Percentiles rank a stretch among this genome's conserved stretches.
Conservation (phyloP, 2,888 invertebrate species). For the Ectemnius continuus region DNA sequence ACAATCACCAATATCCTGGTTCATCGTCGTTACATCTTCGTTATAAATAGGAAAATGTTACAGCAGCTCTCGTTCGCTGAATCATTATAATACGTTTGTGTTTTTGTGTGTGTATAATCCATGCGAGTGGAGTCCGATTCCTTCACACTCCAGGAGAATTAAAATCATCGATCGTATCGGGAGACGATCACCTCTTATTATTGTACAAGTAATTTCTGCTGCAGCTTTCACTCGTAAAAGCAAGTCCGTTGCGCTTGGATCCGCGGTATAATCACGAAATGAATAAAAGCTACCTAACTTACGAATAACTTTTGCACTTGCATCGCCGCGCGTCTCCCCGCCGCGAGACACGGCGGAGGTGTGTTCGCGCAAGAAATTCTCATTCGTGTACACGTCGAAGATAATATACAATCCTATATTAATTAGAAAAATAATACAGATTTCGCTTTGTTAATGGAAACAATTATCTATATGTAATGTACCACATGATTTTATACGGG, state of each 20-base stretch:
- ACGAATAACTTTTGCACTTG: conserved; percentile 49
- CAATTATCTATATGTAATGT: conserved; percentile 70
- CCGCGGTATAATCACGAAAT: conserved; percentile 24
- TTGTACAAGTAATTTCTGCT: conserved; percentile 14
- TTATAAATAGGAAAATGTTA: conserved; percentile 73
- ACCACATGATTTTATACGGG: conserved; percentile 62
- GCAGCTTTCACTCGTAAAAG: conserved; percentile 10
- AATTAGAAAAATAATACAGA: conserved; percentile 77
- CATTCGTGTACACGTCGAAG: conserved; percentile 42
- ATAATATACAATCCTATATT: conserved; percentile 62
- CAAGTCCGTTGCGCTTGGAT: conserved; percentile 19
- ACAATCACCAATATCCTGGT: conserved; percentile 70
- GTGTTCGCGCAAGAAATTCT: conserved; percentile 32
- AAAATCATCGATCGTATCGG: conserved; percentile 2
- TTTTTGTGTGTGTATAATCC: conserved; percentile 21
- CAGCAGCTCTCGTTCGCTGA: conserved; percentile 47
- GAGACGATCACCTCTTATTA: conserved; percentile 3
- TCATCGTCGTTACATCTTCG: conserved; percentile 67
- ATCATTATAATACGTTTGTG: conserved; percentile 42
- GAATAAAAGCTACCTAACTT: conserved; percentile 48
- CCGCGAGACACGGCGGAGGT: conserved; percentile 16
- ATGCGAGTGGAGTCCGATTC: background rate
- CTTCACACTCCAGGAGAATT: conserved; percentile 5
- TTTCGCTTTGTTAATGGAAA: conserved; percentile 69
- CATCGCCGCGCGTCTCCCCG: conserved; percentile 34